A percentile compares a stretch with the other conserved stretches of the same genome.
These are phyloP conservation scores for Spea hammondii DNA, from an alignment of 2,797 vertebrate species.

Conservation along the genomic window DNA sequence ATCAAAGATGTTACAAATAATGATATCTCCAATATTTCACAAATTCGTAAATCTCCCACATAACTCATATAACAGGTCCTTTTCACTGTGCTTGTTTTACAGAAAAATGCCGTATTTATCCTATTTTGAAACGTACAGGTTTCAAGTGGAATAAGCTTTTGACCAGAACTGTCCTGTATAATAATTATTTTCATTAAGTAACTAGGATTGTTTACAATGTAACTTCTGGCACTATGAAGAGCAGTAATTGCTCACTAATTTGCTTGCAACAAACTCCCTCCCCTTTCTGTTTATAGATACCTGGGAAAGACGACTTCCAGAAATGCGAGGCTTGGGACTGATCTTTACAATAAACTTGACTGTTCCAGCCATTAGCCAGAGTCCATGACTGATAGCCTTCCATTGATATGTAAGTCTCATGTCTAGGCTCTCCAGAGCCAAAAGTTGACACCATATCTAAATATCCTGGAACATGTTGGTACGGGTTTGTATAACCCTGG, in stretches of 20 bases:
- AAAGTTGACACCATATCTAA: conserved; percentile 79
- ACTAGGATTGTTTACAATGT: conserved; percentile 22
- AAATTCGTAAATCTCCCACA: too few relatives aligned
- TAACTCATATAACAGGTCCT: too few relatives aligned
- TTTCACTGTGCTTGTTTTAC: too few relatives aligned
- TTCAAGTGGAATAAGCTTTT: too few relatives aligned
- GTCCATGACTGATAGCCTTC: conserved; percentile 81
- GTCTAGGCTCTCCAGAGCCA: conserved; percentile 72
- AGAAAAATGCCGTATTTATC: too few relatives aligned
- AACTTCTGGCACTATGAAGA: background rate
- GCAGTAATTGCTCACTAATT: background rate
- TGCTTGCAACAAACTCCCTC: background rate
- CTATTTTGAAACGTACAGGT: too few relatives aligned
- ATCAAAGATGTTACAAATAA: too few relatives aligned
- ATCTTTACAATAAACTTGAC: conserved; percentile 81
- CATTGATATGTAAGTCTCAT: conserved; percentile 76
- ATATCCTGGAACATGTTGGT: conserved; percentile 76
- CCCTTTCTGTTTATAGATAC: conserved; percentile 58
- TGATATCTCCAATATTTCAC: too few relatives aligned
- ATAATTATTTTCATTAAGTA: background rate
- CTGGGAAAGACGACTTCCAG: conserved; percentile 82
- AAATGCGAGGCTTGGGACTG: conserved; percentile 79
- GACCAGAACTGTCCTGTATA: too few relatives aligned
- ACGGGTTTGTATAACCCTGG: conserved; percentile 74
- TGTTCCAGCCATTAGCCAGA: conserved; percentile 80